Evolutionary conservation across 2,888 invertebrate species (phyloP).

Genomic region (Alcis repandata): DNA sequence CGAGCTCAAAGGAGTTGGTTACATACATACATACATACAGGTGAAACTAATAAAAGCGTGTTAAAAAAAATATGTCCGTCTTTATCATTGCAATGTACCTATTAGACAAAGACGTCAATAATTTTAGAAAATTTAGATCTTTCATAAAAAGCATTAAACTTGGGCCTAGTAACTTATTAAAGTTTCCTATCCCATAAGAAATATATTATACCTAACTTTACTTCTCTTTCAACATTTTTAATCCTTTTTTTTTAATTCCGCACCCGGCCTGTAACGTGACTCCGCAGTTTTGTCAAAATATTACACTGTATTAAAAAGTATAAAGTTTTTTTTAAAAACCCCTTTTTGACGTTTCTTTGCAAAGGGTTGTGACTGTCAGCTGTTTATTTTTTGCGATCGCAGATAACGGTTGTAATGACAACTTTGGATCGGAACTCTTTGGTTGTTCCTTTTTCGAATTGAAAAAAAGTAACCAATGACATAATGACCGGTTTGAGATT

Average conservation of each 20-base stretch:
- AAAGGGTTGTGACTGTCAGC: conserved; percentile 60
- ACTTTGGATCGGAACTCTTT: conserved; percentile 39
- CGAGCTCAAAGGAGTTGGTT: too few species aligned
- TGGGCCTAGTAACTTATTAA: too few species aligned
- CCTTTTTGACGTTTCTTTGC: conserved; percentile 58
- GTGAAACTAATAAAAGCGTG: too few species aligned
- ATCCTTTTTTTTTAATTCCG: conserved; percentile 50
- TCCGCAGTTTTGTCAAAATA: conserved; percentile 82
- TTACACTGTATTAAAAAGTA: conserved; percentile 63
- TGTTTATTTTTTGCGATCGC: conserved; percentile 67
- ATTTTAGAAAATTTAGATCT: too few species aligned
- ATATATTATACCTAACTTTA: too few species aligned
- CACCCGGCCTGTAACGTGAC: conserved; percentile 53
- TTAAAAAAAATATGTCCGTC: too few species aligned
- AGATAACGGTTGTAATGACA: conserved; percentile 70
- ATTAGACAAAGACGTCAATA: neutral
- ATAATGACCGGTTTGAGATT: conserved; percentile 1
- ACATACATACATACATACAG: too few species aligned
- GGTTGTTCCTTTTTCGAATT: conserved; percentile 33
- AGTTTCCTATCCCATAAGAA: conserved; percentile 13
- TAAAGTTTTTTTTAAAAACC: conserved; percentile 68
- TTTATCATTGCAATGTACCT: too few species aligned
- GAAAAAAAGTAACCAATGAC: neutral
- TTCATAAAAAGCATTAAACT: too few species aligned
- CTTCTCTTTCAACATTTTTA: conserved; percentile 34